A percentile compares a stretch with the other conserved stretches of the same genome.
These are phyloP conservation scores for Esox masquinongy DNA, from an alignment of 2,797 vertebrate species.

Conservation along the genomic window DNA sequence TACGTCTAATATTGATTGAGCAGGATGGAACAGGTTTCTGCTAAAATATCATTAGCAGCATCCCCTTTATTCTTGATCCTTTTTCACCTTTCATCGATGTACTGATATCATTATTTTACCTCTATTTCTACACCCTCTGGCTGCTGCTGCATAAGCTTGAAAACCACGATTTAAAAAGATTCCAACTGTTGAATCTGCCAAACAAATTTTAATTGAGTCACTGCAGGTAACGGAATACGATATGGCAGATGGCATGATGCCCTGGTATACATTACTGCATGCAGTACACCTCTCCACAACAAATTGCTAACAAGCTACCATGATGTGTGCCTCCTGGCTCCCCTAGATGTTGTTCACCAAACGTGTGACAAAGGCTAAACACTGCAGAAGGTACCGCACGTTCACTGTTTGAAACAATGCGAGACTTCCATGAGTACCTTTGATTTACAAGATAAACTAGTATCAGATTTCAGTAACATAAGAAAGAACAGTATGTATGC, in stretches of 20 bases:
- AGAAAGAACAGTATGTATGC: background rate
- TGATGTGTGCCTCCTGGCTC: slow-evolving; percentile 47
- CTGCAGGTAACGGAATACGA: background rate
- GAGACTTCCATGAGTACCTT: background rate
- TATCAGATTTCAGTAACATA: background rate
- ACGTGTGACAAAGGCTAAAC: slow-evolving; percentile 47
- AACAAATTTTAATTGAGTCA: background rate
- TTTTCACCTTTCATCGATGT: background rate
- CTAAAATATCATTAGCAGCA: background rate
- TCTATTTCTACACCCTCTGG: too few relatives aligned
- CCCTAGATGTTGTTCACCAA: slow-evolving; percentile 42
- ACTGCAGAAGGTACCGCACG: slow-evolving; percentile 4
- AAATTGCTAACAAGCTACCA: slow-evolving; percentile 52
- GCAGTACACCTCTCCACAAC: slow-evolving; percentile 46
- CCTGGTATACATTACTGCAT: slow-evolving; percentile 7
- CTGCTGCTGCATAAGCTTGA: background rate
- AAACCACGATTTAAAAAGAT: background rate
- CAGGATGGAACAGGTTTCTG: background rate
- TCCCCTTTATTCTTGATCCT: background rate
- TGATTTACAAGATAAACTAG: background rate
- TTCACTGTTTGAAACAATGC: background rate
- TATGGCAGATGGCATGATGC: background rate
- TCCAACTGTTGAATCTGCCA: background rate
- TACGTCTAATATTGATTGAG: background rate
- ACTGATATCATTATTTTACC: background rate